These are phyloP conservation scores for Addax nasomaculatus DNA, from an alignment of 2,113 vertebrate species.

Conservation along the genomic window DNA sequence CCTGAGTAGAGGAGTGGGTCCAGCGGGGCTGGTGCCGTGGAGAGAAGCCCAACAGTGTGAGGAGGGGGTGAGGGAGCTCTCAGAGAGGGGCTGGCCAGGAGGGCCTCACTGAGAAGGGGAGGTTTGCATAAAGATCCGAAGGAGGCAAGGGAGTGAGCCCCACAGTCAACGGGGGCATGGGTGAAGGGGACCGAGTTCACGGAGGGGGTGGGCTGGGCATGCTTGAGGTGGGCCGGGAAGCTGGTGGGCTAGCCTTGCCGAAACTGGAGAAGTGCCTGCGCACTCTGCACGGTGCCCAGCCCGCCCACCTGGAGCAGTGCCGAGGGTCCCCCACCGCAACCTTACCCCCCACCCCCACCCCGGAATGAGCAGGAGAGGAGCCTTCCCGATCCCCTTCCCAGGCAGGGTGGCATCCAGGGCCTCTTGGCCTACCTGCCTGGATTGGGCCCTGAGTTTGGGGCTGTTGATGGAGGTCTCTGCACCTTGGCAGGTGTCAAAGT, in stretches of 20 bases:
- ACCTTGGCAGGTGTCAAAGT: background rate
- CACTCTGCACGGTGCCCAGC: background rate
- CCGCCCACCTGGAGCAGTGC: background rate
- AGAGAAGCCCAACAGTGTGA: fast-evolving
- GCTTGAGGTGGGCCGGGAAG: background rate
- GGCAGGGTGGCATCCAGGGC: background rate
- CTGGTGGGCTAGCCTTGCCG: background rate
- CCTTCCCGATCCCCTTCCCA: background rate
- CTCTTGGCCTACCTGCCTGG: background rate
- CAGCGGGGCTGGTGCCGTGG: background rate
- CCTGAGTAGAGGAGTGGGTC: fast-evolving
- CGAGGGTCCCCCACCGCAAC: background rate
- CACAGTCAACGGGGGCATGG: background rate
- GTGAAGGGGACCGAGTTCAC: background rate
- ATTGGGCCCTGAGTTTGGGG: background rate
- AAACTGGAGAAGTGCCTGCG: fast-evolving
- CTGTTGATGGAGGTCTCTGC: background rate
- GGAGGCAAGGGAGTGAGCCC: background rate
- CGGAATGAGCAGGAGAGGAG: background rate
- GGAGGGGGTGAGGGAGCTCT: background rate
- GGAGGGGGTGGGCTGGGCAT: background rate
- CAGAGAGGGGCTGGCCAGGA: background rate
- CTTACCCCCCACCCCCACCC: no score
- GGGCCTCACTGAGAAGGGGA: background rate
- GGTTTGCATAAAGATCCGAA: background rate